Conservation (phyloP, 2,888 invertebrate genomes). For the Aspidapion aeneum region DNA sequence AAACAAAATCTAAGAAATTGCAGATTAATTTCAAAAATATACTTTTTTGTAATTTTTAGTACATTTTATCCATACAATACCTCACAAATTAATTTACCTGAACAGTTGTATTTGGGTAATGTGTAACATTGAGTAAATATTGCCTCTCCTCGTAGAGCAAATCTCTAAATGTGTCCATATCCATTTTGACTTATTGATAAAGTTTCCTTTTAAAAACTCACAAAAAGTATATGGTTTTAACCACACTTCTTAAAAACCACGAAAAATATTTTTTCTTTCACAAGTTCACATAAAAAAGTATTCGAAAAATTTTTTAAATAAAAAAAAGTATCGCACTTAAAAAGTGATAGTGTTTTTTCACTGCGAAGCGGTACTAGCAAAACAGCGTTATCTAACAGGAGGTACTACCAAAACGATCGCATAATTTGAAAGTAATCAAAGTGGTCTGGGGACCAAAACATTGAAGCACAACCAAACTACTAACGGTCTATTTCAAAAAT, state of each 20-base stretch:
- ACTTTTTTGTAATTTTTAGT: no score
- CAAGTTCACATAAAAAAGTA: background rate
- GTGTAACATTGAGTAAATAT: constrained; percentile 29
- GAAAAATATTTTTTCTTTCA: background rate
- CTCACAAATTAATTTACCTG: no score
- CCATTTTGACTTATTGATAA: background rate
- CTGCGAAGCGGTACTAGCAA: background rate
- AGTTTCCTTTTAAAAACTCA: background rate
- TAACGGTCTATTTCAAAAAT: constrained; percentile 2
- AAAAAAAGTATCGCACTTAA: background rate
- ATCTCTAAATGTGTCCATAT: constrained; percentile 23
- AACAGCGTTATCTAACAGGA: background rate
- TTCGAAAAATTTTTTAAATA: background rate
- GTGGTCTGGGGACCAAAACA: constrained; percentile 9
- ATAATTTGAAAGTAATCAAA: background rate
- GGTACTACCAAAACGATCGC: background rate
- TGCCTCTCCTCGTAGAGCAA: constrained; percentile 31
- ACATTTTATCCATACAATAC: no score
- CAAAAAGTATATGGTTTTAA: no score
- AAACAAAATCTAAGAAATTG: no score
- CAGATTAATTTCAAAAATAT: no score
- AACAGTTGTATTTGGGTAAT: constrained; percentile 21
- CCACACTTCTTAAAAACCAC: background rate
- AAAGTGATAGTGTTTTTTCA: background rate
- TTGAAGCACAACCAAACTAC: constrained; percentile 13